These are phyloP conservation scores for Aphidius colemani DNA, from an alignment of 2,888 invertebrate genomes.

Conservation along the genomic window DNA sequence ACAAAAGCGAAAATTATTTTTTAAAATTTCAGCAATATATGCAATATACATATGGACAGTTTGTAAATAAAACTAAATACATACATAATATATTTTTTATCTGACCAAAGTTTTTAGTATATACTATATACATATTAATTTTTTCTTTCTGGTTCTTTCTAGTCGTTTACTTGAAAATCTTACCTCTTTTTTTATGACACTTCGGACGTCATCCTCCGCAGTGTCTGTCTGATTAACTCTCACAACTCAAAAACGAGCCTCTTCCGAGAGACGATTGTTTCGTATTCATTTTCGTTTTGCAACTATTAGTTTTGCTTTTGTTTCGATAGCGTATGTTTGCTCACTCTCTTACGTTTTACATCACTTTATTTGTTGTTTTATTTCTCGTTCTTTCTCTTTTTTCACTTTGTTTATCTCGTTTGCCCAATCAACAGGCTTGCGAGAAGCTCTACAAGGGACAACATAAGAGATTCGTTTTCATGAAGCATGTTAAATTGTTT, in stretches of 20 bases:
- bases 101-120: too few species aligned
- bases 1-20: too few species aligned
- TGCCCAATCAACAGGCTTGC: constrained; percentile 41
- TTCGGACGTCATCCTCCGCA: constrained; percentile 49
- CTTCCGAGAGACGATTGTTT: constrained; percentile 32
- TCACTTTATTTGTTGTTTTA: constrained; percentile 26
- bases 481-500: constrained; percentile 24
- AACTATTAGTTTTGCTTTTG: not conserved
- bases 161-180: constrained; percentile 39
- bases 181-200: constrained; percentile 53
- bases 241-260: constrained; percentile 28
- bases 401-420: constrained; percentile 33
- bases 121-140: too few species aligned
- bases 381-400: constrained; percentile 31
- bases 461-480: constrained; percentile 43
- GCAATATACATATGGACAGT: too few species aligned
- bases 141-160: constrained; percentile 14
- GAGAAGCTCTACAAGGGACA: constrained; percentile 50
- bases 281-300: constrained; percentile 16
- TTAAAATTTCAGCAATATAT: too few species aligned
- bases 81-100: too few species aligned
- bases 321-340: constrained; percentile 22
- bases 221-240: constrained; percentile 45
- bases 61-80: too few species aligned
- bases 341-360: constrained; percentile 36